Evolutionary conservation across 2,113 vertebrate genomes (phyloP), one percentile per base, ranked within the genome.

Genomic region (Urocynchramus pylzowi): DNA sequence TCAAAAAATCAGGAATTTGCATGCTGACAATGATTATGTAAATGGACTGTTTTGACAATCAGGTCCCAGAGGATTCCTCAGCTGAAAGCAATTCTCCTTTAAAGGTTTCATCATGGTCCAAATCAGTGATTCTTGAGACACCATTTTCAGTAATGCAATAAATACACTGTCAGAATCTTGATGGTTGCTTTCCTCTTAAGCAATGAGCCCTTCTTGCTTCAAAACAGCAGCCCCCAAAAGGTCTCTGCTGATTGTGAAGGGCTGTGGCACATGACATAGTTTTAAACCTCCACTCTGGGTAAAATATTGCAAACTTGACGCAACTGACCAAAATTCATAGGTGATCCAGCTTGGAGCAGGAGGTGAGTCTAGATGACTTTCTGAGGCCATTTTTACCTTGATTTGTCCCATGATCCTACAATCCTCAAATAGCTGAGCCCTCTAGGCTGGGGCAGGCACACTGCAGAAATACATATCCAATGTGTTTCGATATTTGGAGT

Each of bases 11-110:
- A 93, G 64, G 60, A 90, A 94, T 93, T 95, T 94, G 64, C 90
- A 96, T 96, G 76, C 60, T 79, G 90, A 93, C 68, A 96, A 90
- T 82, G 88, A 82, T 94, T 94, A 96, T 94, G 92, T 35, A 94
- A 97, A 96, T 92, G 13, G 21, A 16, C 23, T 68, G 26, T 94
- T 92, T 91, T 86, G 64, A 89, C 73, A 96, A 75, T 60, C 68
- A 90, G 23, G 44, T 87, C 95, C 88, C 92, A 79, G 80, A 79
- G 73, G 92, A 84, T 84, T 78, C 57, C 52, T 52, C 65, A 93
- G 64, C 80, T 87, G 92, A 97, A 96, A 92, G 83, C 52, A 96
- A 93, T 93, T 96, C 90, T 80, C 33, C 44, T 94, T 71, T 96
- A 84, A 94, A 95, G 85, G 92, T 77, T 96, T 80, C 82, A 86